phyloP scores from a whole-genome alignment of 2,113 vertebrate genomes.

The Gadus macrocephalus region DNA sequence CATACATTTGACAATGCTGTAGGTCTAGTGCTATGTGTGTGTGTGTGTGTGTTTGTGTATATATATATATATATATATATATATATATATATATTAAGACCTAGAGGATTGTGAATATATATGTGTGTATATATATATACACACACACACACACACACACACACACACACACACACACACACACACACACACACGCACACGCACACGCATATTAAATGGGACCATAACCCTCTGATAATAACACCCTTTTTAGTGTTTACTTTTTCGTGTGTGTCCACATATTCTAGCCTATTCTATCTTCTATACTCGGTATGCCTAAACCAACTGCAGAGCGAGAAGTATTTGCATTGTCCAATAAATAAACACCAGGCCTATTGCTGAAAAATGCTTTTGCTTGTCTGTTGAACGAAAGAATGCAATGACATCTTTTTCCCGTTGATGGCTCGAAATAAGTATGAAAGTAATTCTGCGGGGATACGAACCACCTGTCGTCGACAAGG shows the following conservation, averaged over 20 bases:
- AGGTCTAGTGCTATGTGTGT: not conserved
- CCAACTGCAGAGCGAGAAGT: no score
- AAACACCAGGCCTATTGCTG: no score
- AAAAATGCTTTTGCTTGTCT: no score
- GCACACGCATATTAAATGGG: no score
- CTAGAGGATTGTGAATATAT: not conserved
- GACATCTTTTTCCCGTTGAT: conserved; percentile 17
- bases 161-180: conserved; percentile 8
- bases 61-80: not conserved
- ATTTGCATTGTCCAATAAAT: no score
- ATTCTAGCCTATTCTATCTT: no score
- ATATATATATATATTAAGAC: not conserved
- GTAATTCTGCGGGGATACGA: conserved; percentile 40
- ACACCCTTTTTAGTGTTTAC: no score
- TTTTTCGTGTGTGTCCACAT: no score
- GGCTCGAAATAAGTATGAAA: conserved; percentile 34
- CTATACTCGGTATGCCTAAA: no score
- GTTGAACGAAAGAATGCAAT: no score
- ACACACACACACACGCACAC: conserved; percentile 9
- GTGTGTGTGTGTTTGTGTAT: not conserved
- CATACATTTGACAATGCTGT: no score
- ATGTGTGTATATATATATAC: not conserved
- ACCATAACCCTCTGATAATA: no score
- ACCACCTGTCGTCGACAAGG: conserved; percentile 50
- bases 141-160: conserved; percentile 22